These are phyloP conservation scores for Pimpla rufipes DNA, from an alignment of 2,888 invertebrate species.

Conservation along the genomic window DNA sequence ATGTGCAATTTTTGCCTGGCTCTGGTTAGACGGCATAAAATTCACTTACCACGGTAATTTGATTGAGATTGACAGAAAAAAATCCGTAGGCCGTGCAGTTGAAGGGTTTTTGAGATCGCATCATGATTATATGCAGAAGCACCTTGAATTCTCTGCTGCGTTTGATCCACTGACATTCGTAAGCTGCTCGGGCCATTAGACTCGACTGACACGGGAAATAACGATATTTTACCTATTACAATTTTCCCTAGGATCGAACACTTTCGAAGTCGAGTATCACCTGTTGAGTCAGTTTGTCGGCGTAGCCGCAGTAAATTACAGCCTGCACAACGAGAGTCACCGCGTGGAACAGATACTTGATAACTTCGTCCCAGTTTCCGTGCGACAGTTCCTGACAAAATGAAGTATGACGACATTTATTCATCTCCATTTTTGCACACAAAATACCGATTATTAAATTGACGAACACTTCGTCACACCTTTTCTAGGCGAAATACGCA, in stretches of 20 bases:
- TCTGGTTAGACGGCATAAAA: not conserved
- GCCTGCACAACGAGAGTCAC: constrained; percentile 67
- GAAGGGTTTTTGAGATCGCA: constrained; percentile 66
- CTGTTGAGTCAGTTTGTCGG: constrained; percentile 66
- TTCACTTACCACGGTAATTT: constrained; percentile 65
- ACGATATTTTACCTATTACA: not conserved
- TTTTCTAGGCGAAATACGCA: constrained; percentile 65
- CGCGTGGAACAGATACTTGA: constrained; percentile 67
- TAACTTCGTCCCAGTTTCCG: constrained; percentile 57
- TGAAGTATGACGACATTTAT: not conserved
- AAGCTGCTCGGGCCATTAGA: constrained; percentile 62
- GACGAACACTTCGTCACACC: no score
- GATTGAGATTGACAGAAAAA: constrained; percentile 66
- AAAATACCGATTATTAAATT: not conserved
- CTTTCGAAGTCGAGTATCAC: constrained; percentile 55
- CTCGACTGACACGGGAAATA: constrained; percentile 53
- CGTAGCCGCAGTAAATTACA: constrained; percentile 70
- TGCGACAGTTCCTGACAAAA: constrained; percentile 50
- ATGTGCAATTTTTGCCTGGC: no score
- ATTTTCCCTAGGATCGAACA: not conserved
- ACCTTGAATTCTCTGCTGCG: constrained; percentile 61
- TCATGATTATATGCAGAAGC: constrained; percentile 67
- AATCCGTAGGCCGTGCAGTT: constrained; percentile 68
- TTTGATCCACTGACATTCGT: constrained; percentile 68
- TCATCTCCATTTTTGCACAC: not conserved